Conservation (phyloP, 92 coral and sea anemone genomes). For the Pocillopora grandis region DNA sequence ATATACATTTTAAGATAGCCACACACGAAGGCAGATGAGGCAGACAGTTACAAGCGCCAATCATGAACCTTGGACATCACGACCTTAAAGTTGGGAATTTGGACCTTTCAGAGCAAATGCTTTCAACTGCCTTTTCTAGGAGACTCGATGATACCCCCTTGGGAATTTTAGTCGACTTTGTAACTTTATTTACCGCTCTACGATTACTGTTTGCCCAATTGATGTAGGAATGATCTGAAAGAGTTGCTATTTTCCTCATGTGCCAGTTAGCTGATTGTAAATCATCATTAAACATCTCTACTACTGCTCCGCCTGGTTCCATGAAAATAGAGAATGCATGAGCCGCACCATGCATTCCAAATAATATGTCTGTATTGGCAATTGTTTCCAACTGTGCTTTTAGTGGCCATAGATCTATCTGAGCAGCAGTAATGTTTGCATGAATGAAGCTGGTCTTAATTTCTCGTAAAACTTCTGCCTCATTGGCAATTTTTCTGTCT, state of each 20-base stretch:
- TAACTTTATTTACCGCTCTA: neutral
- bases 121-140: constrained; percentile 9
- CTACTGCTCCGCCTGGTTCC: constrained; percentile 35
- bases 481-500: constrained; percentile 38
- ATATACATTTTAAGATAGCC: too few relatives aligned
- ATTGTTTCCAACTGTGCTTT: constrained; percentile 20
- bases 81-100: too few relatives aligned
- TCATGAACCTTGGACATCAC: neutral
- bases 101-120: neutral
- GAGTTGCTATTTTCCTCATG: constrained; percentile 23
- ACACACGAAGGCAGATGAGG: too few relatives aligned
- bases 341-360: constrained; percentile 46
- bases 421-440: constrained; percentile 14
- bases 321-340: constrained; percentile 29
- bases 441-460: constrained; percentile 7
- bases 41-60: too few relatives aligned
- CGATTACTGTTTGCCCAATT: neutral
- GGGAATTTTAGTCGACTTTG: constrained; percentile 20
- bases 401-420: constrained; percentile 17
- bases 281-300: constrained; percentile 26
- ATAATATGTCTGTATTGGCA: constrained; percentile 34
- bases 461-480: constrained; percentile 25
- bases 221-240: constrained; percentile 23
- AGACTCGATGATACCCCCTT: constrained; percentile 11
- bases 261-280: constrained; percentile 23